Conservation (phyloP, 2,888 invertebrate species). For the Nemotelus pantherinus region DNA sequence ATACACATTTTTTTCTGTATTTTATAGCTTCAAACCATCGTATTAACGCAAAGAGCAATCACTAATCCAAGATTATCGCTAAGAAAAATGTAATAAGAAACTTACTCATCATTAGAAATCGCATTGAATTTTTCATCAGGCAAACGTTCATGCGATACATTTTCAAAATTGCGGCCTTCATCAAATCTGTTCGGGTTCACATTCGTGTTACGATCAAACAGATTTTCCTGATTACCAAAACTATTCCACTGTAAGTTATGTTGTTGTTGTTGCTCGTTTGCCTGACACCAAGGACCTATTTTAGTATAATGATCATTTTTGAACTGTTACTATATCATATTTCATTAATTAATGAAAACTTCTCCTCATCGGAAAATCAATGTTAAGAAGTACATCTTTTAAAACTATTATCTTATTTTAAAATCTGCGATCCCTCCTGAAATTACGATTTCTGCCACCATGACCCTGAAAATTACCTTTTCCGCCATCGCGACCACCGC, state of each 20-base stretch:
- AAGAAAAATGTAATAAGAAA: conserved; percentile 1
- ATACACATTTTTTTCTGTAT: too few relatives aligned
- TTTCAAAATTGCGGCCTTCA: conserved; percentile 34
- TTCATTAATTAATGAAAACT: not conserved
- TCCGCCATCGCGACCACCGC: conserved; percentile 16
- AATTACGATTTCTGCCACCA: conserved; percentile 18
- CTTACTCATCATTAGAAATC: conserved; percentile 46
- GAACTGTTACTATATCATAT: not conserved
- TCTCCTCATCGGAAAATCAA: conserved; percentile 17
- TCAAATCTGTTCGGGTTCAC: conserved; percentile 16
- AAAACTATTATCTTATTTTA: conserved; percentile 3
- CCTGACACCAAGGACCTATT: conserved; percentile 17
- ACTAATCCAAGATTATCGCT: not conserved
- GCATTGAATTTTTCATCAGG: conserved; percentile 11
- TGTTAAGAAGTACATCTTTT: conserved; percentile 27
- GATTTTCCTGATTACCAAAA: not conserved
- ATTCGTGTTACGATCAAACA: not conserved
- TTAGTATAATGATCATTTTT: conserved; percentile 1
- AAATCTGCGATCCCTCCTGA: conserved; percentile 21
- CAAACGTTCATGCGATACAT: conserved; percentile 3
- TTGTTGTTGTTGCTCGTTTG: conserved; percentile 29
- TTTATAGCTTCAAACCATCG: too few relatives aligned
- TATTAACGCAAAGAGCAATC: not conserved
- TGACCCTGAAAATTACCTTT: conserved; percentile 25
- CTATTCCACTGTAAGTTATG: not conserved